Base-by-base conservation (phyloP, 1,140 invertebrate species). In the Nephila pilipes region DNA sequence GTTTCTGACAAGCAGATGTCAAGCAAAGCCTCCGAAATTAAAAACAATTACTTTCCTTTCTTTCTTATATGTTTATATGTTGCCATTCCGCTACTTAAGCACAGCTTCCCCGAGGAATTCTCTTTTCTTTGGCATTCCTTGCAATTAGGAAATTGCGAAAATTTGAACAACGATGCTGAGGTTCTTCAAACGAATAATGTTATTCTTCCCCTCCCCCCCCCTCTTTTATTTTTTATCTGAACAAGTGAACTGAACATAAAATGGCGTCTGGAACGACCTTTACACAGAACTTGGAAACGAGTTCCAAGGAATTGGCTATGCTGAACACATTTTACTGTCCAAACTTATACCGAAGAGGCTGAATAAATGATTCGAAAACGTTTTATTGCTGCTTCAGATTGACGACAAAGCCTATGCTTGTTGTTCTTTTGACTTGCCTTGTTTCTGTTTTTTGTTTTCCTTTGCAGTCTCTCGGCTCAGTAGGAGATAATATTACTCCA, bases 311-410 rank as follows among this genome's bases (percentile, higher is more conserved):
- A 81, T 91, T 63, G 55, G 89, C 58, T 83, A 91, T 91, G 89
- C 89, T 54, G 79, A 83, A 54, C 89, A 91, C 89, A 91, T 65
- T 91, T 91, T 91, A 91, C 89, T 91, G 89, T 91, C 89, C 79
- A 83, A 91, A 83, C 55, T 38, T 83, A 83, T 91, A 29, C 57
- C 22, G 69, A 63, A 83, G 38, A 65, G 79, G 29, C 89, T 83
- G 55, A 91, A 91, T 91, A 91, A 91, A 91, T 91, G 89, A 91
- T 83, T 91, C 89, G 89, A 91, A 18, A 91, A 83, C 89, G 83
- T 91, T 91, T 91, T 91, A 91, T 91, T 91, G 89, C 79, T 79
- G 14, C 69, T 83, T 83, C 79, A 91, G 89, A 91, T 91, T 91
- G 89, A 91, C 89, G 79, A 91, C 89, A 91, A 91, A 91, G 57